Base-by-base conservation (phyloP, 2,888 invertebrate species). In the Chymomyza amoena region DNA sequence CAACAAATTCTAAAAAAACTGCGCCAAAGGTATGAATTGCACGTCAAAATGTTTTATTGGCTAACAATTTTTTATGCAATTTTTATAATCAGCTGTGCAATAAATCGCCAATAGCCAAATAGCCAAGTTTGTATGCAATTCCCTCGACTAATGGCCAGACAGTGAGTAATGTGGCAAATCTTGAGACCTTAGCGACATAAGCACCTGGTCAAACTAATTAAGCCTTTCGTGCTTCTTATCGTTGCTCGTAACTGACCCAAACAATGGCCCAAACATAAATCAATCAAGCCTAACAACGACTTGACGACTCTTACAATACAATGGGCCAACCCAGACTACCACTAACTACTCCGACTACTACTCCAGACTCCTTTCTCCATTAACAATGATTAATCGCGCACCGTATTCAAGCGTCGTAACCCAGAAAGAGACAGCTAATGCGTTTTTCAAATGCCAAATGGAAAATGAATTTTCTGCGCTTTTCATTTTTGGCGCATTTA, bases 31-130 rank as follows among this genome's bases (percentile, higher is more conserved):
- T 87, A 88, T 84, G 89, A 89, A 85, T 87, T 85, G 78, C 84
- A 81, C 81, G 83, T 89, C 89, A 84, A 85, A 87, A 87, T 90
- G 88, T 80, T 89, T 89, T 89, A 90, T 88, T 89, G 86, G 79
- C 80, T 72, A 70, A 79, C 84, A 87, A 90, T 90, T 89, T 88
- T 79, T 89, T 85, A 89, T 80, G 81, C 87, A 86, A 78, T 86
- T 81, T 73, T 78, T 68, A 86, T 86, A 88, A 87, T 87, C 86
- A 85, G 83, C 74, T 79, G 77, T 75, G 73, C 79, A 79, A 85
- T 82, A 83, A 83, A 81, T 83, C 69, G 81, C 32, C 32, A 61
- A 57, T 15, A 63, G 66, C 67, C 65, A 54, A 61, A 57, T 15
- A 63, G 66, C 67, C 65, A 54, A 54, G 16, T 20, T 16, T 54